Evolutionary conservation across 2,797 vertebrate species (phyloP), one percentile per base, ranked within the genome.

Genomic region (Sebastiscus tertius): DNA sequence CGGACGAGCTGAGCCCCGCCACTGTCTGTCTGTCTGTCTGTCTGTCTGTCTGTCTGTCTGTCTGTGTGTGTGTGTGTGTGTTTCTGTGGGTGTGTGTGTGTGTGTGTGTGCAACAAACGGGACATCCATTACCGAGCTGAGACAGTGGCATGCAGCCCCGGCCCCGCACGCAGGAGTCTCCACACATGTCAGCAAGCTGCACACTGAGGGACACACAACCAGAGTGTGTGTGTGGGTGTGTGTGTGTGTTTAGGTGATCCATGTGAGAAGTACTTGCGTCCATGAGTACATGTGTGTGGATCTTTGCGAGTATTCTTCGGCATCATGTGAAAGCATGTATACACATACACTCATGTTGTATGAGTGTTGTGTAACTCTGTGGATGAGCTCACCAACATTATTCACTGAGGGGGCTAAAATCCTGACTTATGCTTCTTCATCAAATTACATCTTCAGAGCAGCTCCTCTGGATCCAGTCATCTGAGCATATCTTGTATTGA

Each of bases 171-270:
- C 80, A 85, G 82, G 83, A 92, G 80, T 67, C 80, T 88, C 64
- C 89, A 85, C 91, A 90, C 88, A 87, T 89, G 85, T 90, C 79
- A 79, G 89, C 84, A 90, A 88, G 84, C 88, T 91, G 90, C 85
- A 92, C 67, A 75, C 36, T 77, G 58, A 84, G 76, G 87, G 78
- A 90, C 83, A 81, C 84, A 90, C 81, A 88, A 69, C 36, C 68
- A 75, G 63, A n/a, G 69, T 64, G 66, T 62, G 66, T 62, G 74
- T 60, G 66, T 29, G 29, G 16, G 27, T n/a, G 80, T 59, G 72
- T 67, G 77, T 63, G 59, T 67, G 34, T 80, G 66, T 85, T 64
- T 78, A 66, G 59, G 79, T 83, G 67, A 87, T 68, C 56, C 66
- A 31, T 64, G 54, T 52, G 33, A 74, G 72, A 83, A 68, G 49